phyloP scores from a whole-genome alignment of 2,113 vertebrate species.

The Notothenia rossii region DNA sequence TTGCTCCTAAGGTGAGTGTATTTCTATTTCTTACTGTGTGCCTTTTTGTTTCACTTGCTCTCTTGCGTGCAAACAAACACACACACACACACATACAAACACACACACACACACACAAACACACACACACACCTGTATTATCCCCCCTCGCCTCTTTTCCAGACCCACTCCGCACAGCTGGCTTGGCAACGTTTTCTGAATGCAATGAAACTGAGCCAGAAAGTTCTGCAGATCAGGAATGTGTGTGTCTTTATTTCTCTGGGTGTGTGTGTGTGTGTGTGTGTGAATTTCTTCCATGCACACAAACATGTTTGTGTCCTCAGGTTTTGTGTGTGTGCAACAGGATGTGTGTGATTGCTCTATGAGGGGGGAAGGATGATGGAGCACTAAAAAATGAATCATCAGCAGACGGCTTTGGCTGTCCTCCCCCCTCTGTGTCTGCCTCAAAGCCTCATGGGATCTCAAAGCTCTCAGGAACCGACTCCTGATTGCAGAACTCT shows the following conservation, averaged over 20 bases:
- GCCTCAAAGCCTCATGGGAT: conserved; percentile 55
- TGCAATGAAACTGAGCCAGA: conserved; percentile 39
- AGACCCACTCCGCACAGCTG: conserved; percentile 65
- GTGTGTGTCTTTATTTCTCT: conserved; percentile 23
- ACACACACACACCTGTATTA: conserved; percentile 71
- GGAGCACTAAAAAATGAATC: conserved; percentile 70
- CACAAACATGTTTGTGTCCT: conserved; percentile 45
- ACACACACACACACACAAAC: conserved; percentile 52
- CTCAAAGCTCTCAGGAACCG: conserved; percentile 46
- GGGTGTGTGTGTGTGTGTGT: neutral
- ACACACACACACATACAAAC: conserved; percentile 24
- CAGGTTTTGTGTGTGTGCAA: conserved; percentile 20
- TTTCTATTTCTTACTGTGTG: conserved; percentile 4
- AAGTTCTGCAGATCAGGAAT: conserved; percentile 50
- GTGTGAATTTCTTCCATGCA: conserved; percentile 26
- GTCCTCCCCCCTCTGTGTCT: conserved; percentile 40
- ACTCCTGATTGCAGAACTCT: conserved; percentile 68
- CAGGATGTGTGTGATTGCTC: conserved; percentile 65
- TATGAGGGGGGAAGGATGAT: conserved; percentile 57
- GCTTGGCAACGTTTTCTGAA: conserved; percentile 51
- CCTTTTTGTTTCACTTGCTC: conserved; percentile 10
- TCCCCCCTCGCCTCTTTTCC: conserved; percentile 5
- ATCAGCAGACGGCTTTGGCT: conserved; percentile 57
- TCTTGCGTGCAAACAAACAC: conserved; percentile 40
- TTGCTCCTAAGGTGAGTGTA: neutral